These are phyloP conservation scores for Noturus placidus DNA, from an alignment of 2,113 vertebrate genomes.

Conservation along the genomic window DNA sequence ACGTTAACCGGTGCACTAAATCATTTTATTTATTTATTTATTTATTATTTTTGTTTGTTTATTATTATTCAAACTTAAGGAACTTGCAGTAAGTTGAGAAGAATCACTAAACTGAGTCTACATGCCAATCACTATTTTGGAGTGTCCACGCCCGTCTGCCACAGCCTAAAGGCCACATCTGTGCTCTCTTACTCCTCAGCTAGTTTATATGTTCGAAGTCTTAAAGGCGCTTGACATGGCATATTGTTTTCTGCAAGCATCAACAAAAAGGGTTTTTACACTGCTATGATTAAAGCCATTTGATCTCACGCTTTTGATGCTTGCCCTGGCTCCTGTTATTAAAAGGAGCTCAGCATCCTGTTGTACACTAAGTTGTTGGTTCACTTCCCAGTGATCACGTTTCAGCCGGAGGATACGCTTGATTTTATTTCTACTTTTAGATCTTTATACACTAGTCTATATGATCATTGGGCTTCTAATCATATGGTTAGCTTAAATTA, in stretches of 20 bases:
- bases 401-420: background rate
- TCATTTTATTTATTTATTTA: too few relatives aligned
- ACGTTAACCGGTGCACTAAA: background rate
- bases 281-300: constrained; percentile 33
- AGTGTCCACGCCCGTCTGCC: constrained; percentile 30
- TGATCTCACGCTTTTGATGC: constrained; percentile 27
- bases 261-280: constrained; percentile 10
- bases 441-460: too few relatives aligned
- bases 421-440: background rate
- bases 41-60: too few relatives aligned
- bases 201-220: background rate
- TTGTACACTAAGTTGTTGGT: background rate
- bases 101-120: background rate
- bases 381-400: background rate
- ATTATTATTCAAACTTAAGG: background rate
- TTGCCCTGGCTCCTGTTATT: constrained; percentile 18
- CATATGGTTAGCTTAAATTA: background rate
- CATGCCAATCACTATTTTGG: constrained; percentile 28
- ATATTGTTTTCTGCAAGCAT: constrained; percentile 20
- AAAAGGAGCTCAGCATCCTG: constrained; percentile 30
- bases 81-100: background rate
- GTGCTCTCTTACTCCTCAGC: background rate
- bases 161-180: constrained; percentile 24
- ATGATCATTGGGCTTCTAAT: background rate
- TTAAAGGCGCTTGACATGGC: constrained; percentile 8